Percentiles rank a stretch among this genome's conserved stretches.
Conservation (phyloP, 1,140 invertebrate species). For the Megathymus violae region DNA sequence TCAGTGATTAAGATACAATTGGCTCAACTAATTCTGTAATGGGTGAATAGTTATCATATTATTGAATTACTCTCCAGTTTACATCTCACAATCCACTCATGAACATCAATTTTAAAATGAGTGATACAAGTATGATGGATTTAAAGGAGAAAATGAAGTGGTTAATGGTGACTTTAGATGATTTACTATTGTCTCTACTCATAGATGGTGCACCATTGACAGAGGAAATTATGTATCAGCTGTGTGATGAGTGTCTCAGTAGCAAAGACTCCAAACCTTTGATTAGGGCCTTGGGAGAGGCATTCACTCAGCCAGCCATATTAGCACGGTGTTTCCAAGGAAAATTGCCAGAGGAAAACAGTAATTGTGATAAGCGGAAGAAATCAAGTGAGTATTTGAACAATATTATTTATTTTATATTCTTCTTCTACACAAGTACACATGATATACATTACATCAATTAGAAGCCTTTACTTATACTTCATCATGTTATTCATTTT, state of each 20-base stretch:
- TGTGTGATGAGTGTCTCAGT: conserved; percentile 74
- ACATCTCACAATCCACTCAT: not conserved
- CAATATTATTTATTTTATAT: not conserved
- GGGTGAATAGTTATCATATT: not conserved
- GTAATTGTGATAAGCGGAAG: conserved; percentile 38
- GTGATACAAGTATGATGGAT: conserved; percentile 29
- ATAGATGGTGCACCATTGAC: conserved; percentile 72
- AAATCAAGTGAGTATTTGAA: conserved; percentile 35
- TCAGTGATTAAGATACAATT: too few species aligned
- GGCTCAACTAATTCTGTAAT: too few species aligned
- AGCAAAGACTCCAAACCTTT: conserved; percentile 61
- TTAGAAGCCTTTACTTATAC: conserved; percentile 5
- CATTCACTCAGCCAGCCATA: conserved; percentile 80
- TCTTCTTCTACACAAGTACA: too few species aligned
- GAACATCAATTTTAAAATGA: conserved; percentile 21
- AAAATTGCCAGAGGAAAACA: conserved; percentile 63
- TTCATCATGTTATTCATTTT: too few species aligned
- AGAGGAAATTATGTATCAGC: conserved; percentile 73
- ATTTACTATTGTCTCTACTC: conserved; percentile 50
- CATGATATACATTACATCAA: too few species aligned
- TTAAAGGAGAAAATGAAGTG: conserved; percentile 30
- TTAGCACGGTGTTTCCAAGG: conserved; percentile 84
- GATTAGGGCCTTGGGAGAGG: conserved; percentile 70
- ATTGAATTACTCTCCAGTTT: not conserved
- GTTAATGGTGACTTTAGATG: conserved; percentile 45